Evolutionary conservation across 2,888 invertebrate species (phyloP), one percentile per base, ranked within the genome.

Genomic region (Pteria penguin): DNA sequence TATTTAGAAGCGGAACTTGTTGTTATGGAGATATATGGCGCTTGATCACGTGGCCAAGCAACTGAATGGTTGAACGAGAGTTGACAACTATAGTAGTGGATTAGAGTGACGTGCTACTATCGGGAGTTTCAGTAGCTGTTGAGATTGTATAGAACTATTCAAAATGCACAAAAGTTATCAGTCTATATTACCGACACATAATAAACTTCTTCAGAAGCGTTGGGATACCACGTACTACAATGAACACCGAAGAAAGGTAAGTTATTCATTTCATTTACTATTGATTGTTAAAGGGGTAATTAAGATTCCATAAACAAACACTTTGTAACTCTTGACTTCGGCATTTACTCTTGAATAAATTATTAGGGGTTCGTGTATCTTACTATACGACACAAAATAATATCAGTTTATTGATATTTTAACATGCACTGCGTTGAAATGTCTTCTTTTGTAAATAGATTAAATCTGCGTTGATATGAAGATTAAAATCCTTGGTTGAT

Each of bases 151-250:
- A 60, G 60, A 67, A 36, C 60, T 57, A 31, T 33, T 66, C 76
- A 87, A 76, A 67, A 91, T 91, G 91, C 90, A 91, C 75, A 81
- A 89, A 69, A 88, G 89, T n/a, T 92, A 92, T 77, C 87, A 91
- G 76, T 84, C 90, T 29, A 86, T 92, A 57, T 82, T 90, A 62
- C 92, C 92, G 18, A 86, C 89, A 4, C 88, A 89, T 69, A 92
- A 91, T 80, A 91, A 90, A 80, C 83, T 92, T 26, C 82, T 92
- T 61, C 91, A 92, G 82, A 86, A 89, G 81, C 83, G 87, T 80
- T 92, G 92, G 92, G 92, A 92, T 74, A 79, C 85, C n/a, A 90
- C 88, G 4, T 90, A 91, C 72, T 92, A 91, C 80, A 86, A 89
- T 54, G 90, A 91, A 81, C 92, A 92, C 82, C 78, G 89, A 67